A percentile compares a stretch with the other conserved stretches of the same genome.
Evolutionary conservation across 2,888 invertebrate genomes (phyloP).

Genomic region (Holacanthella duospinosa): DNA sequence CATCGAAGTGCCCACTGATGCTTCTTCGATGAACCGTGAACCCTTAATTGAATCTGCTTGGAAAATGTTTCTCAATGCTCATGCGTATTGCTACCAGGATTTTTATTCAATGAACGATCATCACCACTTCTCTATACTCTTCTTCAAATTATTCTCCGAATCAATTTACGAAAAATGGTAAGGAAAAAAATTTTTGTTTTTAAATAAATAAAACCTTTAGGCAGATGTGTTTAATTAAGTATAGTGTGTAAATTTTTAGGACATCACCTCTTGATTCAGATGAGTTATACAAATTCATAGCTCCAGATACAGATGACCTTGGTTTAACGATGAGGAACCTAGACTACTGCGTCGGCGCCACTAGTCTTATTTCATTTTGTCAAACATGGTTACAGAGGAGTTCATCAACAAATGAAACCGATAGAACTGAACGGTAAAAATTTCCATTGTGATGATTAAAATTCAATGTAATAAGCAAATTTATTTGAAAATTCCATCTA

Average conservation of each 20-base stretch:
- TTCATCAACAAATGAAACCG: neutral
- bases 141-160: slow-evolving; percentile 25
- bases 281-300: slow-evolving; percentile 23
- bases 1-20: slow-evolving; percentile 12
- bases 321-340: slow-evolving; percentile 27
- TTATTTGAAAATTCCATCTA: neutral
- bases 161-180: slow-evolving; percentile 33
- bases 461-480: neutral
- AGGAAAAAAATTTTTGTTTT: neutral
- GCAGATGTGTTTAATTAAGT: neutral
- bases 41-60: slow-evolving; percentile 27
- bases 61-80: slow-evolving; percentile 30
- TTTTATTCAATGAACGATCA: slow-evolving; percentile 27
- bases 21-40: slow-evolving; percentile 20
- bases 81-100: slow-evolving; percentile 28
- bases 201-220: neutral
- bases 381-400: slow-evolving; percentile 22
- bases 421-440: neutral
- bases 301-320: slow-evolving; percentile 19
- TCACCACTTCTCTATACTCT: slow-evolving; percentile 23
- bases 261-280: slow-evolving; percentile 18
- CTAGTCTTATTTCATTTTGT: slow-evolving; percentile 17
- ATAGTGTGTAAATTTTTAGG: slow-evolving; percentile 20
- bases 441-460: neutral
- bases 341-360: slow-evolving; percentile 29